Conservation (phyloP, 23 tunicate genomes). For the Ascidia mentula region DNA sequence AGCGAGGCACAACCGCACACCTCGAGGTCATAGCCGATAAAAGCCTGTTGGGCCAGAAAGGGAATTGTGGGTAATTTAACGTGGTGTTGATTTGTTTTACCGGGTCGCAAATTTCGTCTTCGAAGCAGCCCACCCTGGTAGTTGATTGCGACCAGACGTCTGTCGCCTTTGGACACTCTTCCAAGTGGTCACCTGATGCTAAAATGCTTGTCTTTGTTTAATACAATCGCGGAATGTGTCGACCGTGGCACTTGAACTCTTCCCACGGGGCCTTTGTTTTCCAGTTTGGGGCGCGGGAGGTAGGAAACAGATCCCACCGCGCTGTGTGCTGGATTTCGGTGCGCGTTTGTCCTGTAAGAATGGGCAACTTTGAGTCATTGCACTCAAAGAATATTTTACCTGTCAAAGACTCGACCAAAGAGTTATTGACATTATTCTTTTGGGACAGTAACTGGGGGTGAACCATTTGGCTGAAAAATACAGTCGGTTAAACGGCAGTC, state of each 20-base stretch:
- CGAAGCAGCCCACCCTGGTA: neutral
- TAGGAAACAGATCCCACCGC: neutral
- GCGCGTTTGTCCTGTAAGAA: neutral
- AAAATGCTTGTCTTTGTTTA: neutral
- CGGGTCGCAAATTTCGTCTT: neutral
- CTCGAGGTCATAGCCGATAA: neutral
- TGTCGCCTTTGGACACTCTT: neutral
- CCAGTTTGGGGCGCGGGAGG: neutral
- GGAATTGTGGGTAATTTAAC: no score
- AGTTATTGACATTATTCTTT: no score
- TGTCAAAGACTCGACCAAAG: no score
- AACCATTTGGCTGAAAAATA: no score
- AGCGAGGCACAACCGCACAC: neutral
- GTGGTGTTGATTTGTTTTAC: slow-evolving; percentile 5
- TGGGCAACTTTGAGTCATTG: neutral
- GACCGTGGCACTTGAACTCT: slow-evolving; percentile 12
- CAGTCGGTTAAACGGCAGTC: no score
- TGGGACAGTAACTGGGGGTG: no score
- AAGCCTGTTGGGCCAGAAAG: neutral
- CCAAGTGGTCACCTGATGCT: neutral
- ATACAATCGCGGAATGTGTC: slow-evolving; percentile 11
- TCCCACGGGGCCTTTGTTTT: slow-evolving; percentile 4
- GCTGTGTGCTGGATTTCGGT: neutral
- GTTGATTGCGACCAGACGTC: slow-evolving; percentile 1
- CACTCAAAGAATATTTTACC: no score